Conservation (phyloP, 2,888 invertebrate species). For the Aspidiotus rigidus region DNA sequence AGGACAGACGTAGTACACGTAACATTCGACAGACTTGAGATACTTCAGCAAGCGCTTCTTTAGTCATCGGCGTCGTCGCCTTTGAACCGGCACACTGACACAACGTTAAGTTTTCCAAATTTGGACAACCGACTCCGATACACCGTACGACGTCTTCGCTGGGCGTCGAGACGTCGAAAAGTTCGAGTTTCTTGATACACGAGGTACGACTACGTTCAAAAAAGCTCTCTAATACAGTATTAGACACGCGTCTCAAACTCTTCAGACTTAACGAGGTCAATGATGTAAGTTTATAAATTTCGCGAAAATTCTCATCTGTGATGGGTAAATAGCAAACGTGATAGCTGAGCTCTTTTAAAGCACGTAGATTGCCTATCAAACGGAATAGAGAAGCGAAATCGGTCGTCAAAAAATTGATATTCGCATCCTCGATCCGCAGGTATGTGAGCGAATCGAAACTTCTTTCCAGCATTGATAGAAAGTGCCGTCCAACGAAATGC, state of each 20-base stretch:
- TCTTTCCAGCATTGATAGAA: slow-evolving; percentile 25
- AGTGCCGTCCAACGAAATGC: slow-evolving; percentile 24
- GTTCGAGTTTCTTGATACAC: slow-evolving; percentile 3
- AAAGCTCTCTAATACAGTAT: slow-evolving; percentile 12
- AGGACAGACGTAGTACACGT: slow-evolving; percentile 15
- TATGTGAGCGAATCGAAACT: slow-evolving; percentile 24
- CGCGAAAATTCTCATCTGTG: slow-evolving; percentile 21
- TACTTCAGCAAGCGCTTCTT: slow-evolving; percentile 10
- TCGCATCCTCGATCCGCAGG: slow-evolving; percentile 21
- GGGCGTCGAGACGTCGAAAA: slow-evolving; percentile 13
- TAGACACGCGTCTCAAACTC: slow-evolving; percentile 18
- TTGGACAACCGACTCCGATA: slow-evolving; percentile 20
- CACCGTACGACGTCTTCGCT: neutral
- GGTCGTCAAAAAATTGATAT: slow-evolving; percentile 22
- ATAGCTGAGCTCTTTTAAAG: slow-evolving; percentile 16
- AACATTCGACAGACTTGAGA: neutral
- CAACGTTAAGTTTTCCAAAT: slow-evolving; percentile 12
- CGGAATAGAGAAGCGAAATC: slow-evolving; percentile 19
- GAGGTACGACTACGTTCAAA: slow-evolving; percentile 13
- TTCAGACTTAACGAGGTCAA: slow-evolving; percentile 20
- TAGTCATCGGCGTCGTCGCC: slow-evolving; percentile 3
- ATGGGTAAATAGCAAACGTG: slow-evolving; percentile 27
- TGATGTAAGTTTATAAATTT: slow-evolving; percentile 15
- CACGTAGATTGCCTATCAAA: slow-evolving; percentile 12
- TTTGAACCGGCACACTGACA: slow-evolving; percentile 15